These are phyloP conservation scores for Leptinotarsa tumamoca DNA, from an alignment of 2,888 invertebrate species.

Conservation along the genomic window DNA sequence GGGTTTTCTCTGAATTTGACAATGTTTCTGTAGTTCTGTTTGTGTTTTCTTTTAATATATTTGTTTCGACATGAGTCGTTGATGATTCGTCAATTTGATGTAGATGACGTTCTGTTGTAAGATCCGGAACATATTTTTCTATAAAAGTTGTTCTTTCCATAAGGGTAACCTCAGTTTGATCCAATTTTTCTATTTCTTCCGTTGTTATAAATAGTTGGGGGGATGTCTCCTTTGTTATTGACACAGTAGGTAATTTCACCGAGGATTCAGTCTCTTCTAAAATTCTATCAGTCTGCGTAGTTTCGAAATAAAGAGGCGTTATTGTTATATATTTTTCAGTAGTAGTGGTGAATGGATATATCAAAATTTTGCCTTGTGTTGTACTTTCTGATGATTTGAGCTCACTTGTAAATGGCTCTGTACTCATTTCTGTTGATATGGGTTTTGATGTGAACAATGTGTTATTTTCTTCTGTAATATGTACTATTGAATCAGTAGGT, in stretches of 20 bases:
- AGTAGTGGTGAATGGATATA: slow-evolving; percentile 45
- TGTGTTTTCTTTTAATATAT: background rate
- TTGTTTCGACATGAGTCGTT: background rate
- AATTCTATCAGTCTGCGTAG: background rate
- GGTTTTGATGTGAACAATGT: slow-evolving; percentile 32
- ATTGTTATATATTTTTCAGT: slow-evolving; percentile 42
- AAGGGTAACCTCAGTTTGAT: too few relatives aligned
- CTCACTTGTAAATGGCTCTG: slow-evolving; percentile 44
- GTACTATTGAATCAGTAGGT: slow-evolving; percentile 15
- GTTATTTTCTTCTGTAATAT: background rate
- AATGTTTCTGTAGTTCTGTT: background rate
- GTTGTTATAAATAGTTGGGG: too few relatives aligned
- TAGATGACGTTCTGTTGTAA: background rate
- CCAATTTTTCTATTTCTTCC: too few relatives aligned
- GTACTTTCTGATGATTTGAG: slow-evolving; percentile 46
- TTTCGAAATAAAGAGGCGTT: slow-evolving; percentile 30
- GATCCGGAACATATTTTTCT: too few relatives aligned
- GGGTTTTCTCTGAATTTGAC: background rate
- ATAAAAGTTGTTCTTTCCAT: too few relatives aligned
- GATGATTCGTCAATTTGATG: background rate
- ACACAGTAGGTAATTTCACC: too few relatives aligned
- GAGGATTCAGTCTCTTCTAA: background rate
- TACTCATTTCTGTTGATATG: slow-evolving; percentile 25
- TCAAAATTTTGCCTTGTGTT: slow-evolving; percentile 46
- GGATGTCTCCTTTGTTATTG: too few relatives aligned